Evolutionary conservation across 2,113 vertebrate genomes (phyloP).

Genomic region (Nyctereutes procyonoides): DNA sequence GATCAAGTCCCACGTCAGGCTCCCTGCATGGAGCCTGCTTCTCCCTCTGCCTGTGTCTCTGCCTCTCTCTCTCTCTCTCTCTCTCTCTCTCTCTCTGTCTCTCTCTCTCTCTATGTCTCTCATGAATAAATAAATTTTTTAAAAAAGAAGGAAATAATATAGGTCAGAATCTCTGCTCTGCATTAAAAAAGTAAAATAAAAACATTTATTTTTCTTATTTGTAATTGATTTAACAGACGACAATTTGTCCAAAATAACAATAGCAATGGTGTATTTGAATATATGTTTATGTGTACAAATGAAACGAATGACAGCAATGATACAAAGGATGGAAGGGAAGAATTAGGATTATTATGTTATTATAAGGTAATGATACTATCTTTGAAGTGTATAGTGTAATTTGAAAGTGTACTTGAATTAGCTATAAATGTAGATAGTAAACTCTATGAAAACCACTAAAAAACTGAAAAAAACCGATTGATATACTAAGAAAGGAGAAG

Average conservation of each 20-base stretch:
- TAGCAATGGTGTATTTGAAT: not conserved
- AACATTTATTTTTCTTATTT: not conserved
- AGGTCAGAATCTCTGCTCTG: not conserved
- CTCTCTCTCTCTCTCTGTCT: too few species aligned
- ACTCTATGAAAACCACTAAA: not conserved
- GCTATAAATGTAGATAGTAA: not conserved
- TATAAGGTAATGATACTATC: not conserved
- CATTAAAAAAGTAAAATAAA: not conserved
- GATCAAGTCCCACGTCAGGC: too few species aligned
- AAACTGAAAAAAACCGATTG: not conserved
- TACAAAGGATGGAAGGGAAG: not conserved
- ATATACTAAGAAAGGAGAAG: not conserved
- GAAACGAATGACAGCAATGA: not conserved
- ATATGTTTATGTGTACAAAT: not conserved
- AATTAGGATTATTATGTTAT: not conserved
- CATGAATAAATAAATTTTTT: not conserved
- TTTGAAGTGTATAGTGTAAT: not conserved
- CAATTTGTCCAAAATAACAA: not conserved
- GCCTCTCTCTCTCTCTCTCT: too few species aligned
- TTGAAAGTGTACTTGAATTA: not conserved
- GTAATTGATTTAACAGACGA: not conserved
- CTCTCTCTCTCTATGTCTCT: too few species aligned
- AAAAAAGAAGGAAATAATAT: not conserved
- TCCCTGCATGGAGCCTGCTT: too few species aligned
- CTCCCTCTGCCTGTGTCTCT: too few species aligned